Conservation (phyloP, 2,888 invertebrate genomes). For the Diadegma fenestrale region DNA sequence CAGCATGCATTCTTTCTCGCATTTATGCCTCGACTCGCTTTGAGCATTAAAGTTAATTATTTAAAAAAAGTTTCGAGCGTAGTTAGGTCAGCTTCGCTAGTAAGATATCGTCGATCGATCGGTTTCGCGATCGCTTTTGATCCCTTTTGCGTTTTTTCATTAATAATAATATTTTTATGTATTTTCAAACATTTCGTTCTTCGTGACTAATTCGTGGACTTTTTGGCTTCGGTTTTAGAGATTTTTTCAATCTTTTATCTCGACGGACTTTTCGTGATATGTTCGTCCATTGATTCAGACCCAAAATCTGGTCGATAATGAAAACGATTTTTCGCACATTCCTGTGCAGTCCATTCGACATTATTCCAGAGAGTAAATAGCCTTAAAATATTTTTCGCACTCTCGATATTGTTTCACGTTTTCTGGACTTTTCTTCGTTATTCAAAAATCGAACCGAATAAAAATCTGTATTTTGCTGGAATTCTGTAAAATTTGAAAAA, state of each 20-base stretch:
- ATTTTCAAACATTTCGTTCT: neutral
- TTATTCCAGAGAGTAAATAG: neutral
- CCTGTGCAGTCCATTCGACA: neutral
- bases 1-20: conserved; percentile 37
- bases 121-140: conserved; percentile 46
- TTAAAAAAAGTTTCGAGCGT: conserved; percentile 41
- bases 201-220: conserved; percentile 30
- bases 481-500: neutral
- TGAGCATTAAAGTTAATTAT: conserved; percentile 50
- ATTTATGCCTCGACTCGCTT: conserved; percentile 25
- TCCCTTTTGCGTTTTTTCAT: conserved; percentile 30
- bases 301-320: neutral
- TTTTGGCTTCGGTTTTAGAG: neutral
- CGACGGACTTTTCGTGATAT: conserved; percentile 65
- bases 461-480: neutral
- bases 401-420: neutral
- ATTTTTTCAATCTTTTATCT: conserved; percentile 14
- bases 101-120: conserved; percentile 54
- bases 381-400: neutral
- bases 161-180: neutral
- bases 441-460: neutral
- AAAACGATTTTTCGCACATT: neutral
- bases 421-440: neutral
- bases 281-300: conserved; percentile 35
- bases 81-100: conserved; percentile 61